Evolutionary conservation across 2,113 vertebrate species (phyloP).

Genomic region (Misgurnus anguillicaudatus): DNA sequence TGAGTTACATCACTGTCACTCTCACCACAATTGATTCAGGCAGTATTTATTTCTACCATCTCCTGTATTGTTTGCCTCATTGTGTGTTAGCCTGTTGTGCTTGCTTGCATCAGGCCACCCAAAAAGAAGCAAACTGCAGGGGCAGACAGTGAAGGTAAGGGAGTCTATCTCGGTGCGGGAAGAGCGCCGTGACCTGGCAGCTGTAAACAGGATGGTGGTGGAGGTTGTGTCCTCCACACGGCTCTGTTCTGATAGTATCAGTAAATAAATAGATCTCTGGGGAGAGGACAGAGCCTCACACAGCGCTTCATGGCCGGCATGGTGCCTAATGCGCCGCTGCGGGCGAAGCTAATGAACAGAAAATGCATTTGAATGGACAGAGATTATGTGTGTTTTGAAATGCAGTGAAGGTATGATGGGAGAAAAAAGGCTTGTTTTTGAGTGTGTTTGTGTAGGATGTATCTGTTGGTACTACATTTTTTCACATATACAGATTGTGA

Average conservation of each 20-base stretch:
- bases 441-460: not conserved
- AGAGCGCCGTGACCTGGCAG: constrained; percentile 50
- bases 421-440: not conserved
- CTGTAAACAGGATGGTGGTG: constrained; percentile 55
- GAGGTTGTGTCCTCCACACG: constrained; percentile 40
- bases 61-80: constrained; percentile 37
- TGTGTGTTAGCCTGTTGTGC: constrained; percentile 26
- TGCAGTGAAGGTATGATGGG: not conserved
- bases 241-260: constrained; percentile 51
- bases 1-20: not conserved
- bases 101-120: constrained; percentile 33
- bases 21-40: constrained; percentile 13
- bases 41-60: not conserved
- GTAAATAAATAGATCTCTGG: constrained; percentile 56
- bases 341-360: constrained; percentile 30
- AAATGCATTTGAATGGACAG: constrained; percentile 40
- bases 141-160: constrained; percentile 24
- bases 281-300: constrained; percentile 42
- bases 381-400: constrained; percentile 49
- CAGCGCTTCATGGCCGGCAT: constrained; percentile 31
- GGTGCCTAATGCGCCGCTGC: constrained; percentile 39
- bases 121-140: constrained; percentile 12
- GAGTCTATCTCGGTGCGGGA: constrained; percentile 45
- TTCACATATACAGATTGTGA: too few relatives aligned
- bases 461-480: not conserved